Evolutionary conservation across 1,140 invertebrate genomes (phyloP).

Genomic region (Diuraphis noxia): DNA sequence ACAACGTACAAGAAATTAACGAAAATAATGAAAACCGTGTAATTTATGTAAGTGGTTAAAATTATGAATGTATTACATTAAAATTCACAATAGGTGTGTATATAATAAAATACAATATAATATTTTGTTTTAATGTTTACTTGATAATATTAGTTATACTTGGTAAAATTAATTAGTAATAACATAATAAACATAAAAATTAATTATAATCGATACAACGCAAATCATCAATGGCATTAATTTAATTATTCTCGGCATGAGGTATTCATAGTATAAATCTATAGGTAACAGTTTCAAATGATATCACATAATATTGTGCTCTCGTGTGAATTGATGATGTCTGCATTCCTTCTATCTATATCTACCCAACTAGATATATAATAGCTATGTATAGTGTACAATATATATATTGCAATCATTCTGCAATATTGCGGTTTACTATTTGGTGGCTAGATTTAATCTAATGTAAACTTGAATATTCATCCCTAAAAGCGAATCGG

Average conservation of each 20-base stretch:
- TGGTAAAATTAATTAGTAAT: background rate
- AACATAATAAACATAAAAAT: background rate
- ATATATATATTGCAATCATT: background rate
- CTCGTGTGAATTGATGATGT: background rate
- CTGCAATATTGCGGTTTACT: background rate
- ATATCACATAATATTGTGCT: background rate
- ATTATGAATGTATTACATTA: background rate
- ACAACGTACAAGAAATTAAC: background rate
- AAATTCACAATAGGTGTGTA: background rate
- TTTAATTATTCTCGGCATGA: background rate
- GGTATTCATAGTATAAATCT: background rate
- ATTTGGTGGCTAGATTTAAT: background rate
- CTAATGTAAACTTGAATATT: background rate
- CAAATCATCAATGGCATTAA: background rate
- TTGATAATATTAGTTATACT: background rate
- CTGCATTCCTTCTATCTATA: background rate
- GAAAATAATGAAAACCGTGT: background rate
- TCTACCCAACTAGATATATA: background rate
- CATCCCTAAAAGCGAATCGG: background rate
- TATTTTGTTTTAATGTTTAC: background rate
- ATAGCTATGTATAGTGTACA: background rate
- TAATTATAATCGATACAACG: background rate
- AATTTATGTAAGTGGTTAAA: background rate
- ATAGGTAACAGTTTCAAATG: background rate
- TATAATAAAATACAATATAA: background rate